Percentiles rank a stretch among this genome's conserved stretches.
These are phyloP conservation scores for Syngnathus typhle DNA, from an alignment of 2,113 vertebrate genomes.

Conservation along the genomic window DNA sequence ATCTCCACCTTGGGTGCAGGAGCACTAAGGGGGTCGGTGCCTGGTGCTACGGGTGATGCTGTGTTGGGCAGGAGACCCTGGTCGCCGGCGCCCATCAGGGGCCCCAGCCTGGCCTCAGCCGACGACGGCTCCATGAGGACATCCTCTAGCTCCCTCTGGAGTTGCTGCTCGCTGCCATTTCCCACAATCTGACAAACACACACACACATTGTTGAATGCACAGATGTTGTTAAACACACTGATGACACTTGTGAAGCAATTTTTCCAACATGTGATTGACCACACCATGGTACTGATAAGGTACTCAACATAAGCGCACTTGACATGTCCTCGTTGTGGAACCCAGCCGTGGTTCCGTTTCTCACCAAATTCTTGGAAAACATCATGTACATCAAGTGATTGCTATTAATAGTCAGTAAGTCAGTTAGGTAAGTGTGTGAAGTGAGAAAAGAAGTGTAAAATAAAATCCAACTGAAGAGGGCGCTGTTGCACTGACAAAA, in stretches of 20 bases:
- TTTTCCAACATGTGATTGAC: not conserved
- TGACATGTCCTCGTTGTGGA: not conserved
- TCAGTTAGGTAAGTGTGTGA: slow-evolving; percentile 8
- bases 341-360: not conserved
- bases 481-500: slow-evolving; percentile 11
- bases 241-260: not conserved
- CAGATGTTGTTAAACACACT: not conserved
- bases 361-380: slow-evolving; percentile 3
- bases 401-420: not conserved
- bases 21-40: slow-evolving; percentile 72
- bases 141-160: slow-evolving; percentile 91
- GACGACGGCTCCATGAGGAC: slow-evolving; percentile 93
- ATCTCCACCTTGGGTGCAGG: slow-evolving; percentile 82
- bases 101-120: slow-evolving; percentile 70
- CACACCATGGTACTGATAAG: not conserved
- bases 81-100: slow-evolving; percentile 51
- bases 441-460: not conserved
- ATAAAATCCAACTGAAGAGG: slow-evolving; percentile 21
- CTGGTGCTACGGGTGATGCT: slow-evolving; percentile 42
- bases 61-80: slow-evolving; percentile 55
- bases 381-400: not conserved
- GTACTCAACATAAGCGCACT: not conserved
- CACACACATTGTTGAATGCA: slow-evolving; percentile 1
- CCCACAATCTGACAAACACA: slow-evolving; percentile 81
- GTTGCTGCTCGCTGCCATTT: slow-evolving; percentile 97